These are phyloP conservation scores for Cheilosia urbana DNA, from an alignment of 2,888 invertebrate genomes.

Conservation along the genomic window DNA sequence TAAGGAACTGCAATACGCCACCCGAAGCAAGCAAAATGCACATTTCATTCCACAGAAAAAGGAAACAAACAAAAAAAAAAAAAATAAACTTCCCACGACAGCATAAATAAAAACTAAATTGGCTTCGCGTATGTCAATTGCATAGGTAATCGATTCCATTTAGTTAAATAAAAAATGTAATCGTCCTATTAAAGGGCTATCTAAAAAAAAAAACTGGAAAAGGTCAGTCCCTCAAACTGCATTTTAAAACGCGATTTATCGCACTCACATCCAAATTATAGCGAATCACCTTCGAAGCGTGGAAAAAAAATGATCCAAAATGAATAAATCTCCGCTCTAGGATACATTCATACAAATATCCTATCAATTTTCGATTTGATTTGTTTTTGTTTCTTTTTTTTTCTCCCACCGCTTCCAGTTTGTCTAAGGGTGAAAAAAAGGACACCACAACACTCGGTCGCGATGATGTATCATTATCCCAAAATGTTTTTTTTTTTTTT, in stretches of 20 bases:
- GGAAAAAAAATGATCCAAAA: background rate
- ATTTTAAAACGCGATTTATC: slow-evolving; percentile 10
- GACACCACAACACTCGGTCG: background rate
- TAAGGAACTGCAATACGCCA: no score
- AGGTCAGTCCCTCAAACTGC: slow-evolving; percentile 2
- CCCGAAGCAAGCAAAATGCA: no score
- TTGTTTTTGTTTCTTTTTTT: background rate
- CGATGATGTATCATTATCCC: background rate
- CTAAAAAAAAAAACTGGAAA: background rate
- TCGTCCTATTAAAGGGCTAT: background rate
- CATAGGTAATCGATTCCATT: background rate
- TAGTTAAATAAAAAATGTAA: slow-evolving; percentile 1
- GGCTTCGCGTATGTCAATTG: background rate
- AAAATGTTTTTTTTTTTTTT: background rate
- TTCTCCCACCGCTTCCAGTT: background rate
- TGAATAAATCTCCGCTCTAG: background rate
- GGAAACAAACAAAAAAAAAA: no score
- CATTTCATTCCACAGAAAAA: no score
- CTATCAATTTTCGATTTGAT: slow-evolving; percentile 1
- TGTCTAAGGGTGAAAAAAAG: background rate
- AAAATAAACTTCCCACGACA: no score
- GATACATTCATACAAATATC: slow-evolving; percentile 3
- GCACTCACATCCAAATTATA: background rate
- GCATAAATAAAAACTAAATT: no score
- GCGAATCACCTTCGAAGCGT: background rate